Conservation (phyloP, 2,113 vertebrate genomes). For the Cromileptes altivelis region DNA sequence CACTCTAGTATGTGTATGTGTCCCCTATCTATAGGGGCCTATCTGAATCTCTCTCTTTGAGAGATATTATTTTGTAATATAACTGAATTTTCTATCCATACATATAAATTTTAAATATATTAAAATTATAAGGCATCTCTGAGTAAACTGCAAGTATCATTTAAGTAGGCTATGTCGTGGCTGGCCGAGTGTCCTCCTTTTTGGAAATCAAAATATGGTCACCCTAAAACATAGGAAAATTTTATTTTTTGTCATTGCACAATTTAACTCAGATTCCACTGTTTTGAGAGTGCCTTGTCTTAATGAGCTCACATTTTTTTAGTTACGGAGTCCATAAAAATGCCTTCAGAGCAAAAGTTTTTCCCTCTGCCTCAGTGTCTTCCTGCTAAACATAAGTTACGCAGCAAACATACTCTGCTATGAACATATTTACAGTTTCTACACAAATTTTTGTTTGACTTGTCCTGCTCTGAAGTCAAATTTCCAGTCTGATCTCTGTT, state of each 20-base stretch:
- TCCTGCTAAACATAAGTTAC: background rate
- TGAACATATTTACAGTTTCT: background rate
- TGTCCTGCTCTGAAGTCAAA: background rate
- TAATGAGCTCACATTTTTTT: background rate
- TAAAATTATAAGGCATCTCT: no score
- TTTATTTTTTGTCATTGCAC: background rate
- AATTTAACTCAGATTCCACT: background rate
- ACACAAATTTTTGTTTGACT: background rate
- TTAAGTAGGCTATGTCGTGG: no score
- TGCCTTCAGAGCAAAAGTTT: background rate
- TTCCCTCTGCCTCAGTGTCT: background rate
- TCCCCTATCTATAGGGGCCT: no score
- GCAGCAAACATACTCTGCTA: background rate
- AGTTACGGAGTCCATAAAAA: background rate
- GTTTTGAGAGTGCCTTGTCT: background rate
- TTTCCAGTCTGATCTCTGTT: background rate
- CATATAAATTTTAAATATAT: no score
- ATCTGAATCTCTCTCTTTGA: no score
- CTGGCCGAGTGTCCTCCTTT: no score
- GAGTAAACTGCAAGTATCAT: no score
- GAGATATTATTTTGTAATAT: no score
- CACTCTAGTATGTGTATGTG: no score
- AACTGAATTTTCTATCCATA: no score
- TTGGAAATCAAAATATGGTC: no score
- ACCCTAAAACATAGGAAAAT: background rate